Evolutionary conservation across 1,140 invertebrate genomes (phyloP), one percentile per base, ranked within the genome.

Genomic region (Drosophila asahinai): DNA sequence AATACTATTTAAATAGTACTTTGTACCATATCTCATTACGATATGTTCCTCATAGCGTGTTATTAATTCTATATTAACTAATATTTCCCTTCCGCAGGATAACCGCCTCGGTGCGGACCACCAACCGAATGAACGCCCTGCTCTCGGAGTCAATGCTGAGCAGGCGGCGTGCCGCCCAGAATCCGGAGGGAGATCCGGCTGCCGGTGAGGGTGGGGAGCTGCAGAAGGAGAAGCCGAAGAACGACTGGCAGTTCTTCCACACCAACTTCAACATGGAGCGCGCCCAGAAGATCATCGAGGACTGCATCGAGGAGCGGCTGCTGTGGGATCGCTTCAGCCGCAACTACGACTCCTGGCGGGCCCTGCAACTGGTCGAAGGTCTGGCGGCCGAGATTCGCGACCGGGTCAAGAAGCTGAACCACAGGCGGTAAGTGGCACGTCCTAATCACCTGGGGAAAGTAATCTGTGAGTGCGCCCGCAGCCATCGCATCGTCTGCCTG

Each of bases 201-300:
- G 60, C 40, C 15, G 73, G 57, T 1, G 77, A 78, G 17, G 61
- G 40, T 14, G 59, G 49, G 8, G 83, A 57, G 22, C 59, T 43
- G 27, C 58, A 70, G 12, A 86, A 93, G 62, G 80, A 90, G 82
- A 83, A 83, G 49, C 92, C 92, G 5, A 83, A 84, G 71, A 90
- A 82, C 66, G 91, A 93, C 73, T 90, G 87, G 84, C 74, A 91
- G 74, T 93, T 90, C 59, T 93, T 93, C 67, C 87, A 89, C 71
- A 93, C 86, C 64, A 92, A 93, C 80, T 93, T 93, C 63, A 93
- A 86, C 70, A 93, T 93, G 92, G 92, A 93, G 79, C 70, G 83
- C 71, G 87, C 86, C 49, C 81, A 82, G 22, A 93, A 93, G 77
- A 73, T 93, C 30, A 92, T 93, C 25, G 92, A 91, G 57, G 67